Percentiles rank a stretch among this genome's conserved stretches.
These are phyloP conservation scores for Dorcus parallelipipedus DNA, from an alignment of 2,888 invertebrate genomes.

Conservation along the genomic window DNA sequence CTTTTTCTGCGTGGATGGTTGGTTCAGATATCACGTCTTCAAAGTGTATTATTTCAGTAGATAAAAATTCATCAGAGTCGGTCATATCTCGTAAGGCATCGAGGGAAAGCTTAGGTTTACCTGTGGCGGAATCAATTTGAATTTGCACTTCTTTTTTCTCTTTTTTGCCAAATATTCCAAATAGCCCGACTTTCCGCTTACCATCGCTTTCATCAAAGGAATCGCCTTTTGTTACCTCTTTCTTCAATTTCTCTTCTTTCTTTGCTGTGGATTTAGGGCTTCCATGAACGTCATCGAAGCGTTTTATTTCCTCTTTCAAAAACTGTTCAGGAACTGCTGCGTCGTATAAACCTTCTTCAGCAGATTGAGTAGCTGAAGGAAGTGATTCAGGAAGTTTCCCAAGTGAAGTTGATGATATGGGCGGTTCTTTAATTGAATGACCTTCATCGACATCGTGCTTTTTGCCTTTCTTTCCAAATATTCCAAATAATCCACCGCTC, in stretches of 20 bases:
- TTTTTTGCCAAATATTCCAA: conserved; percentile 26
- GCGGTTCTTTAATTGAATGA: too few species aligned
- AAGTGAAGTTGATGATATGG: too few species aligned
- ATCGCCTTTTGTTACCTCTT: not conserved
- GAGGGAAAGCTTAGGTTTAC: conserved; percentile 4
- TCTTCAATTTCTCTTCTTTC: not conserved
- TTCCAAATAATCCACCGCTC: too few species aligned
- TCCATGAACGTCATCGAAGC: conserved; percentile 22
- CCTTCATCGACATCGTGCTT: not conserved
- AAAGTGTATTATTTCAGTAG: conserved; percentile 32
- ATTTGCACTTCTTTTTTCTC: conserved; percentile 15
- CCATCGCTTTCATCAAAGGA: conserved; percentile 15
- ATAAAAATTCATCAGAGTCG: conserved; percentile 29
- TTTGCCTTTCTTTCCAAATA: too few species aligned
- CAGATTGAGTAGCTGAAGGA: too few species aligned
- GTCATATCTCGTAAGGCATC: conserved; percentile 29
- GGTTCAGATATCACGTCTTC: conserved; percentile 30
- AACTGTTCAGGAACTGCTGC: conserved; percentile 24
- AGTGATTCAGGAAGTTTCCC: too few species aligned
- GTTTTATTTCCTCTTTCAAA: conserved; percentile 24
- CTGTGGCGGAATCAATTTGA: not conserved
- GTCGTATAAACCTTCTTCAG: not conserved
- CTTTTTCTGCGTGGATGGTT: not conserved
- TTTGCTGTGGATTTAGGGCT: too few species aligned
- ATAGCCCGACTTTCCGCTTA: conserved; percentile 23